Base-by-base conservation (phyloP, 64 coral and sea anemone species). In the Porites australiensis region DNA sequence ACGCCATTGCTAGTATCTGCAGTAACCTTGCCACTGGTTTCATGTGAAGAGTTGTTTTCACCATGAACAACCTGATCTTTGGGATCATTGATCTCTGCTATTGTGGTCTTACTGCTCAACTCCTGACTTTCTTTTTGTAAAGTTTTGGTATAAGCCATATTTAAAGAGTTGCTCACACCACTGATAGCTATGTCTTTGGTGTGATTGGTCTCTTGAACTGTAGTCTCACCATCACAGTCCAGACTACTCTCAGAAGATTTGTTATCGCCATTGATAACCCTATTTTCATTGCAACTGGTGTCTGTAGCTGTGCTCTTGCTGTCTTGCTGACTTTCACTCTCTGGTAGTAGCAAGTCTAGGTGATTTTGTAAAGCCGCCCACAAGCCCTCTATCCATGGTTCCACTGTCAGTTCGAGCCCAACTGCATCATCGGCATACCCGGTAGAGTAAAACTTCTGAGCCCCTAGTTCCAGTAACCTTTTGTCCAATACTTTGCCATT, bases 381-480 rank as follows among this genome's bases (percentile, higher is more conserved):
- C 9, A 98, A 75, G 0, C 92, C 95, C 64, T 98, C 95, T 12
- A 98, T 98, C 95, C 95, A 98, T 19, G 95, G 95, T 45, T 98
- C 95, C 19, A 94, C 95, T 4, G 86, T 88, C 27, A 98, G 73
- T 86, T 98, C 95, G 43, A 98, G 87, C 22, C 98, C 98, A 89
- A 99, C 88, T 7, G 91, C 94, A 69, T 99, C 98, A 92, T 99
- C 98, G 15, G 98, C 98, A 87, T 91, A 80, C 47, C 98, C 98
- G 62, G 91, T 96, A 27, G 77, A 27, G 74, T 96, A 96, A 50
- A 99, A 94, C 16, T 90, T 77, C 10, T 64, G 93, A 14, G 98
- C 98, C 47, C 98, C 98, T 16, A 99, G 79, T 22, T 84, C 83
- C 8, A 91, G 20, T 58, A 99, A 91, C 49, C 98, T 86, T 43